Base-by-base conservation (phyloP, 1,140 invertebrate species). In the Yoshiicerus persimilis region DNA sequence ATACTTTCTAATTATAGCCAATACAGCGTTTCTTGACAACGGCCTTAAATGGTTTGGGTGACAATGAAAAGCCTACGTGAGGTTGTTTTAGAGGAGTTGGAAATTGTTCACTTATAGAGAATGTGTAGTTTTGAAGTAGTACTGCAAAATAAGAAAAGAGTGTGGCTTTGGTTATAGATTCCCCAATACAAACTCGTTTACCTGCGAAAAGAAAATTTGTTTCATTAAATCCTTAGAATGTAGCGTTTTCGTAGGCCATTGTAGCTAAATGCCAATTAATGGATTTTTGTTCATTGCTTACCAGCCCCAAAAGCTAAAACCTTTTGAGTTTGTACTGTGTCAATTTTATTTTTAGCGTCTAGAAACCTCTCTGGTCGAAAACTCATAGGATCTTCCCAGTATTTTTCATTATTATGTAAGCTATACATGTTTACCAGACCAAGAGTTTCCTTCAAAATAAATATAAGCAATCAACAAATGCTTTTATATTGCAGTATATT, bases 151-250 rank as follows among this genome's bases (percentile, higher is more conserved):
- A 96, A 23, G 98, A 91, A 90, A 98, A 98, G 16, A 80, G 32
- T 2, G 75, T 36, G n/a, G 30, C 34, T 80, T 20, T 32, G 5
- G 75, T 23, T 25, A 98, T 93, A 91, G 97, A 93, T 93, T 98
- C 96, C 6, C 97, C 97, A 91, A 97, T 95, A 91, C 97, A 98
- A 66, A 95, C 94, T 92, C 96, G 96, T 90, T 96, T 96, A n/a
- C 95, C 95, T 95, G 90, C 30, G 27, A 47, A 34, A 75, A 9
- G 62, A 56, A 75, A 75, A 4, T 8, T 27, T 25, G 20, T 39
- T 11, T 34, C 3, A 83, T 20, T 87, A 66, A 1, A 32, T 80
- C 56, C 36, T n/a, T n/a, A n/a, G n/a, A n/a, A n/a, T n/a, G n/a
- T n/a, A 80, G 75, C 75, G n/a, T 4, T 39, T 39, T 30, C 27